A percentile compares a stretch with the other conserved stretches of the same genome.
phyloP scores from a whole-genome alignment of 2,113 vertebrate species.

The Peromyscus polionotus region DNA sequence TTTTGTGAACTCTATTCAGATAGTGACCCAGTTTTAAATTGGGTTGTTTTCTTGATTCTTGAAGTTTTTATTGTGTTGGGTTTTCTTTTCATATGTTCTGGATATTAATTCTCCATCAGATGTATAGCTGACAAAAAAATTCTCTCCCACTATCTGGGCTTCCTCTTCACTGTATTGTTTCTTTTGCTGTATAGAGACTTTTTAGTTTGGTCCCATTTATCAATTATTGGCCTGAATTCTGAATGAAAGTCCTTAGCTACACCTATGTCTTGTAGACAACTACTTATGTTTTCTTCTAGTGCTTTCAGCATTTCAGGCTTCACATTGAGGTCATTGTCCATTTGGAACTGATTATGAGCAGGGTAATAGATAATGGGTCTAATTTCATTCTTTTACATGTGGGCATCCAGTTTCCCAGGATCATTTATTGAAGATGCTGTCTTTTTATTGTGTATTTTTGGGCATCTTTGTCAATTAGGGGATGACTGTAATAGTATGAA shows the following conservation, averaged over 20 bases:
- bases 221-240: background rate
- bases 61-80: too few species aligned
- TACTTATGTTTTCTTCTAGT: too few species aligned
- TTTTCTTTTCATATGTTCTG: background rate
- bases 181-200: background rate
- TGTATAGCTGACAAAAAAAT: background rate
- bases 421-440: background rate
- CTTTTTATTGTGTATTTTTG: background rate
- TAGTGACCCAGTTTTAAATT: background rate
- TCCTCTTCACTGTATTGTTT: background rate
- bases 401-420: background rate
- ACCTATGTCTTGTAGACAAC: too few species aligned
- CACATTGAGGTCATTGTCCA: background rate
- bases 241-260: too few species aligned
- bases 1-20: background rate
- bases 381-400: background rate
- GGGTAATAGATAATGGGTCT: background rate
- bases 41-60: background rate
- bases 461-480: background rate
- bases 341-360: background rate
- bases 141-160: too few species aligned
- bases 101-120: background rate
- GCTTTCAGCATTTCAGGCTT: too few species aligned
- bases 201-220: background rate
- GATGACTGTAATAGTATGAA: background rate